Conservation (phyloP, 1,140 invertebrate species). For the Aphis gossypii region DNA sequence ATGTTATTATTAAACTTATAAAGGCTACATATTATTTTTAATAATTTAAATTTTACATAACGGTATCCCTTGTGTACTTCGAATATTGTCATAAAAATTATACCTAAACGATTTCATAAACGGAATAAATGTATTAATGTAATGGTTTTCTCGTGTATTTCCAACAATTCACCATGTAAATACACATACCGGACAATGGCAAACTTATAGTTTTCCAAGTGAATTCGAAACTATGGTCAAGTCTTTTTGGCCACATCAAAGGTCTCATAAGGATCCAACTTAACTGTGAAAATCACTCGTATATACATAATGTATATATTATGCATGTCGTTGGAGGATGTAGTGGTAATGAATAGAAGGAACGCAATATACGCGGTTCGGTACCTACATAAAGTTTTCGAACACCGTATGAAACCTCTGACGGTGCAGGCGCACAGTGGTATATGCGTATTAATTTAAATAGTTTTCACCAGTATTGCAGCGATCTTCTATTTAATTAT, state of each 20-base stretch:
- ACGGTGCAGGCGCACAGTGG: background rate
- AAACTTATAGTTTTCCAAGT: background rate
- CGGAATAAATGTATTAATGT: background rate
- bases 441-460: conserved; percentile 15
- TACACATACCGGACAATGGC: background rate
- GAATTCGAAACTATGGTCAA: conserved; percentile 1
- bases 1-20: background rate
- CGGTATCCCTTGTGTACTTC: background rate
- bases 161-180: background rate
- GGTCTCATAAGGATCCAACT: background rate
- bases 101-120: background rate
- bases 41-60: background rate
- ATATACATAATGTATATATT: background rate
- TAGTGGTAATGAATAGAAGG: background rate
- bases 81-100: background rate
- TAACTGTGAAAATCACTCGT: background rate
- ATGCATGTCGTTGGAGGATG: background rate
- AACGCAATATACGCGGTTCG: background rate
- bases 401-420: background rate
- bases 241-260: background rate
- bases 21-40: background rate
- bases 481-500: conserved; percentile 15
- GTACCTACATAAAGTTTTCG: conserved; percentile 16
- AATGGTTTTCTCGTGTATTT: background rate
- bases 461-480: background rate